A percentile compares a stretch with the other conserved stretches of the same genome.
Evolutionary conservation across 2,888 invertebrate genomes (phyloP).

Genomic region (Arrhopalites spinosus): DNA sequence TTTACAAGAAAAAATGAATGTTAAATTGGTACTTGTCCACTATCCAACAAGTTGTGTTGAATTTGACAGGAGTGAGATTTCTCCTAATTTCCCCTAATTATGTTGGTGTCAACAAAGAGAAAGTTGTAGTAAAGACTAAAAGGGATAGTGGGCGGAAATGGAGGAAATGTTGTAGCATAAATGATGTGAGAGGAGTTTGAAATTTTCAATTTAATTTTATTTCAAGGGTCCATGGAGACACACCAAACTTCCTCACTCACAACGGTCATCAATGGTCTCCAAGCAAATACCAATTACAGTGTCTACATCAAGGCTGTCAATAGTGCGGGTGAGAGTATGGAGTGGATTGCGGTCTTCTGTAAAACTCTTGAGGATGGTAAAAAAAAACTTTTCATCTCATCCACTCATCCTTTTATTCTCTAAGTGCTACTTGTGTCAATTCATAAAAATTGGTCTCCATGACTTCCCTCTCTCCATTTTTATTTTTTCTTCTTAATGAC

Average conservation of each 20-base stretch:
- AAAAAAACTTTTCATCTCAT: slow-evolving; percentile 10
- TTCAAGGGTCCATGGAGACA: slow-evolving; percentile 18
- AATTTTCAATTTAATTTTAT: not conserved
- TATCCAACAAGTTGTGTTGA: no score
- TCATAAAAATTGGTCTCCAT: not conserved
- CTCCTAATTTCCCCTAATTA: no score
- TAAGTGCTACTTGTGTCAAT: not conserved
- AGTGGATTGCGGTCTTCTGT: slow-evolving; percentile 51
- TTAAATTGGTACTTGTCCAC: no score
- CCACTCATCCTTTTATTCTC: not conserved
- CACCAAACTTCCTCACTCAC: slow-evolving; percentile 51
- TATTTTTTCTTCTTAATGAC: not conserved
- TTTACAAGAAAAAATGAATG: no score
- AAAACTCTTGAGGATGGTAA: slow-evolving; percentile 54
- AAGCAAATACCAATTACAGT: slow-evolving; percentile 53
- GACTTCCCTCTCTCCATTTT: not conserved
- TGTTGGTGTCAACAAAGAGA: no score
- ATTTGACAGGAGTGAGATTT: no score
- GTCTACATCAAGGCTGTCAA: slow-evolving; percentile 51
- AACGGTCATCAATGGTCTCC: slow-evolving; percentile 50
- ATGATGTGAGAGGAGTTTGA: no score
- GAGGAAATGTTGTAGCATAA: no score
- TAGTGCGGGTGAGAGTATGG: slow-evolving; percentile 50
- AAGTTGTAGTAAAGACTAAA: no score
- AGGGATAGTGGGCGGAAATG: no score